Base-by-base conservation (phyloP, 2,888 invertebrate genomes). In the Leptinotarsa juncta region DNA sequence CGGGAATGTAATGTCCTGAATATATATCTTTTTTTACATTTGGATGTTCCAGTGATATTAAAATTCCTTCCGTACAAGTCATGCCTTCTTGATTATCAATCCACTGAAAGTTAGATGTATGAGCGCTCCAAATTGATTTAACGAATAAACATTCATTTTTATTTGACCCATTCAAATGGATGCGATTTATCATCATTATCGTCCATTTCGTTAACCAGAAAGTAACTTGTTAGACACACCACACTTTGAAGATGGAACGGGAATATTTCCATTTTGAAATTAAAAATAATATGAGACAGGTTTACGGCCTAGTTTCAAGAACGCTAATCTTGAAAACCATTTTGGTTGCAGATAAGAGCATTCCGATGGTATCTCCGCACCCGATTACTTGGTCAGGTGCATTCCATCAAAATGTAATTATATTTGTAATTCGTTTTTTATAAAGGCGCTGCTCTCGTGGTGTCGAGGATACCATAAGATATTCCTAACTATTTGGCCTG, bases 321-420 rank as follows among this genome's bases (percentile, higher is more conserved):
- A 74, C 68, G 48, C 65, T 55, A 65, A 65, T 65, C 53, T 68
- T 53, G 66, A 67, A 60, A 62, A 55, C 74, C 71, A 67, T 71
- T 71, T 70, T 68, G 76, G 72, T 74, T 65, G 71, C 71, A 70
- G 77, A 77, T 78, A 78, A 78, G 76, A 72, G 72, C 76, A 79
- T 79, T 68, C 78, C 79, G 79, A 72, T 72, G 57, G 48, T 72
- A 72, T 72, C 72, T 67, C 60, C n/a, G 42, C 42, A 42, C 70
- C 70, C 67, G 71, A 72, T 82, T 80, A 82, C 81, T 79, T 78
- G 78, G 79, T 80, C 82, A 82, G 83, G 83, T 83, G 83, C 78
- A 75, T 76, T 78, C 84, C 84, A 84, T 85, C 84, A 82, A 84
- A 86, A 85, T 82, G 84, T 85, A 86, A 85, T 86, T 85, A 85